Conservation (phyloP, 2,113 vertebrate genomes). For the Gopherus evgoodei region DNA sequence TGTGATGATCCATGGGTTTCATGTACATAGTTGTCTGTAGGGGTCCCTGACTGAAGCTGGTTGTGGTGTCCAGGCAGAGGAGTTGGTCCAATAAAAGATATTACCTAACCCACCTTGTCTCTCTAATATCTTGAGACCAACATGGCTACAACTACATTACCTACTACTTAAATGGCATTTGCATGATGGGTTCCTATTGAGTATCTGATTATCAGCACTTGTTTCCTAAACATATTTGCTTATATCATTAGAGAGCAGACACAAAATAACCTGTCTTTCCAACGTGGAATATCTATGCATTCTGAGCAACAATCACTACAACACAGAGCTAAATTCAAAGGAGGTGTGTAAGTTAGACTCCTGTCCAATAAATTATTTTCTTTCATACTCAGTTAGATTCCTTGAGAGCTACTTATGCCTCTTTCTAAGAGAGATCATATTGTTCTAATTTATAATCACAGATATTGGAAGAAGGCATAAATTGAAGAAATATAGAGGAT, state of each 20-base stretch:
- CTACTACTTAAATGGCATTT: background rate
- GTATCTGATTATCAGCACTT: constrained; percentile 1
- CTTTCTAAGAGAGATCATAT: background rate
- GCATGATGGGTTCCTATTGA: background rate
- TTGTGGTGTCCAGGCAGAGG: too few species aligned
- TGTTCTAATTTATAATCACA: background rate
- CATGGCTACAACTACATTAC: background rate
- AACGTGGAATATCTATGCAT: background rate
- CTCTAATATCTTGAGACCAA: background rate
- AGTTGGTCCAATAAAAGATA: background rate
- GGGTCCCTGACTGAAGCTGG: too few species aligned
- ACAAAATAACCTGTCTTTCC: background rate
- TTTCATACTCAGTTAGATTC: background rate
- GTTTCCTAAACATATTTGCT: constrained; percentile 4
- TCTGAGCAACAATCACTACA: background rate
- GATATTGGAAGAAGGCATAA: background rate
- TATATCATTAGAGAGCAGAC: background rate
- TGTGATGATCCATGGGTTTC: too few species aligned
- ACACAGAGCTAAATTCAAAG: constrained; percentile 1
- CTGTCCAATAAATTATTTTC: background rate
- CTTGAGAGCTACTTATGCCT: background rate
- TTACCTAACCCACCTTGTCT: background rate
- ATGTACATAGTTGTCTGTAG: too few species aligned
- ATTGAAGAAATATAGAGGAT: background rate
- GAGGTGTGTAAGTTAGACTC: background rate